Conservation (phyloP, 2,797 vertebrate genomes). For the Gadopsis marmoratus region DNA sequence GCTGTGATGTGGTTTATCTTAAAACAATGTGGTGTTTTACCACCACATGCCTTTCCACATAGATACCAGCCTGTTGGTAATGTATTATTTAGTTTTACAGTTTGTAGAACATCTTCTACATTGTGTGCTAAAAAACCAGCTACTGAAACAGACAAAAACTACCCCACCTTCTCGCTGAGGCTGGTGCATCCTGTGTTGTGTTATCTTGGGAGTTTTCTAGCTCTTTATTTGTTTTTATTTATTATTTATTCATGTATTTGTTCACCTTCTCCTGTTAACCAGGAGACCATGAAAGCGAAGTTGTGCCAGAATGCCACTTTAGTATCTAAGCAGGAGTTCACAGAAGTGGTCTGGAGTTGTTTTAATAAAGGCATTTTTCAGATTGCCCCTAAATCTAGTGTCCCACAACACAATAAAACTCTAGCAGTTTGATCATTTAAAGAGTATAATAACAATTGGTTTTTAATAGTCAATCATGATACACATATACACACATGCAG, state of each 20-base stretch:
- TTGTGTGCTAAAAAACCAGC: neutral
- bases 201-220: constrained; percentile 27
- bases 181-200: constrained; percentile 1
- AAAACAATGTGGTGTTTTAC: neutral
- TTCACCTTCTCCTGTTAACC: constrained; percentile 35
- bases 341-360: constrained; percentile 45
- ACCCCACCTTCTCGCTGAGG: constrained; percentile 7
- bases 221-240: neutral
- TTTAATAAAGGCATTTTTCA: constrained; percentile 66
- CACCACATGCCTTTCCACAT: neutral
- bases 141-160: constrained; percentile 6
- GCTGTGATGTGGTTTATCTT: neutral
- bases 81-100: neutral
- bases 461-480: no score
- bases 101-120: neutral
- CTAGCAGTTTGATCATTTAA: constrained; percentile 54
- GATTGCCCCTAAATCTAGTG: constrained; percentile 42
- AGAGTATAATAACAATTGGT: neutral
- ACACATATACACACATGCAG: no score
- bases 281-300: constrained; percentile 43
- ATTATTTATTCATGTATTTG: constrained; percentile 47
- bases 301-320: constrained; percentile 50
- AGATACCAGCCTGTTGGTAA: neutral
- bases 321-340: constrained; percentile 45
- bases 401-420: constrained; percentile 62